phyloP scores from a whole-genome alignment of 1,140 invertebrate species.

The Drosophila trapezifrons region DNA sequence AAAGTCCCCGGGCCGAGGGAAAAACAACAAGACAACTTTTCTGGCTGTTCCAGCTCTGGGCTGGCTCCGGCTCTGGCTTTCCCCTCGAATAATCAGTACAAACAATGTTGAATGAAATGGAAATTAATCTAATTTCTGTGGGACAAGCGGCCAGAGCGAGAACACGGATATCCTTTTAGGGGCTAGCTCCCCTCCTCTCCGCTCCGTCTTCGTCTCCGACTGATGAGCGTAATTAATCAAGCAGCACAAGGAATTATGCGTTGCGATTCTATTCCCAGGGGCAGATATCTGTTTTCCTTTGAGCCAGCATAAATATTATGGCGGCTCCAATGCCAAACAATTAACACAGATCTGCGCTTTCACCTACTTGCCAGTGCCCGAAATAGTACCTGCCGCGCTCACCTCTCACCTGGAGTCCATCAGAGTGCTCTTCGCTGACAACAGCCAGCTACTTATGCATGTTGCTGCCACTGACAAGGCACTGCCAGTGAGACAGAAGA shows the following conservation, averaged over 20 bases:
- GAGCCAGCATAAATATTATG: conserved; percentile 39
- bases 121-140: conserved; percentile 63
- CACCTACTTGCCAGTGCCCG: conserved; percentile 24
- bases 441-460: conserved; percentile 75
- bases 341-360: conserved; percentile 45
- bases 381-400: conserved; percentile 21
- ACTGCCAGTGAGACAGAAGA: conserved; percentile 12
- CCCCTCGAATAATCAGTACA: conserved; percentile 39
- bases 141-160: conserved; percentile 19
- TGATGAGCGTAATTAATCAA: conserved; percentile 50
- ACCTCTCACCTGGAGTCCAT: conserved; percentile 30
- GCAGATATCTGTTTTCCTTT: conserved; percentile 9
- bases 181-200: neutral
- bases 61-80: conserved; percentile 1
- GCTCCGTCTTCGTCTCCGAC: neutral
- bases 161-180: conserved; percentile 47
- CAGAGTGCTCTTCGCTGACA: conserved; percentile 77
- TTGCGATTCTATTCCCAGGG: conserved; percentile 10
- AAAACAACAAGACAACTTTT: conserved; percentile 30
- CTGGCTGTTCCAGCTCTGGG: neutral
- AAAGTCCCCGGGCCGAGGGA: conserved; percentile 20
- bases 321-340: conserved; percentile 38
- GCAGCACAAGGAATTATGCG: conserved; percentile 11
- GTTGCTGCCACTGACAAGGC: conserved; percentile 72
- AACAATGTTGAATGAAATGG: conserved; percentile 58